phyloP scores from a whole-genome alignment of 2,113 vertebrate species.

The Platysteira castanea region DNA sequence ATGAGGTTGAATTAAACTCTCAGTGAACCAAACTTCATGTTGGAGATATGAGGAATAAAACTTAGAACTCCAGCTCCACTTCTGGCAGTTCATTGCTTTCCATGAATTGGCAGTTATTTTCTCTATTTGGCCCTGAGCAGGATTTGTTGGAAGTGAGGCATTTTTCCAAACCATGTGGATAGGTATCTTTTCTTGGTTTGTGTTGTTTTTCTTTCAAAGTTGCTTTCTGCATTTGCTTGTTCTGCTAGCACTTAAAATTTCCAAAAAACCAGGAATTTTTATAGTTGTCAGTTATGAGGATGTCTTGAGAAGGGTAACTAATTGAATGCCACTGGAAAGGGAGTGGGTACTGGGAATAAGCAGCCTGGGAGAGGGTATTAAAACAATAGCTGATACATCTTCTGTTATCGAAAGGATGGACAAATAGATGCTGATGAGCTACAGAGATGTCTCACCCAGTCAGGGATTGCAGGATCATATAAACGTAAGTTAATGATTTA shows the following conservation, averaged over 20 bases:
- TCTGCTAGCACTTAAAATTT: neutral
- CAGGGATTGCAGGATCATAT: slow-evolving; percentile 84
- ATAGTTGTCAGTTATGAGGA: neutral
- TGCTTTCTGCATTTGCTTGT: neutral
- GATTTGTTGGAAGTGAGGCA: neutral
- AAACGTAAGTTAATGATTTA: slow-evolving; percentile 79
- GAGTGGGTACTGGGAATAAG: neutral
- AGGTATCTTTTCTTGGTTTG: neutral
- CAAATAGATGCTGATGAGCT: slow-evolving; percentile 92
- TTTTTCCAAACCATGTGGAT: neutral
- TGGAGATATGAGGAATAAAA: neutral
- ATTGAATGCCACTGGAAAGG: neutral
- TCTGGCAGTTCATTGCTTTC: neutral
- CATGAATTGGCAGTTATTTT: neutral
- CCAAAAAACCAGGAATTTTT: rapidly evolving
- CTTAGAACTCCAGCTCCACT: neutral
- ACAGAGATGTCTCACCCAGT: slow-evolving; percentile 88
- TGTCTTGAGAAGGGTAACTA: neutral
- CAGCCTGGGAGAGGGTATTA: neutral
- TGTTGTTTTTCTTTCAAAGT: neutral
- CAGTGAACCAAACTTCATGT: neutral
- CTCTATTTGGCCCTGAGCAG: neutral
- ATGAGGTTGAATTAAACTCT: neutral
- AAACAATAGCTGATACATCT: slow-evolving; percentile 7
- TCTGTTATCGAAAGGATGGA: slow-evolving; percentile 79